Base-by-base conservation (phyloP, 2,888 invertebrate genomes). In the Lobophora halterata region DNA sequence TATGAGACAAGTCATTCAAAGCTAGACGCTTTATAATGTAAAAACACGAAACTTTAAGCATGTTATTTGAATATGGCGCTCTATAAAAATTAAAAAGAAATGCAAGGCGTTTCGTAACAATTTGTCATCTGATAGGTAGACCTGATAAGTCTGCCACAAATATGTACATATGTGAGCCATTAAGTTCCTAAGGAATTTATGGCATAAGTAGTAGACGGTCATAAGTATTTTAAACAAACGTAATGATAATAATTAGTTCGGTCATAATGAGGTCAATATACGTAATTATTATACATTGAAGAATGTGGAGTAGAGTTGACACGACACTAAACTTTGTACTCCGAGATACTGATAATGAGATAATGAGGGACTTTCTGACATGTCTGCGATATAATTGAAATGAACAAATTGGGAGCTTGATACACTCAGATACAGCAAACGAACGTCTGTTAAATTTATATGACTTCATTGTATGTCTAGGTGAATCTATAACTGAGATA, bases 291-390 rank as follows among this genome's bases (percentile, higher is more conserved):
- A 24, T 23, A 26, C n/a, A n/a, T n/a, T n/a, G n/a, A n/a, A 25
- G 30, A 33, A 26, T 18, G 27, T 32, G 26, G 11, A 18, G 27
- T n/a, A 35, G 35, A 35, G 29, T 34, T 34, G 25, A 31, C 21
- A 24, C 18, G 38, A 27, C 13, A 33, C 10, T 3, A 25, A 30
- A 37, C 33, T 43, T 37, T 38, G 37, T 26, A 43, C 37, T 25
- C 33, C 13, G 28, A 11, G 24, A 30, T 17, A 30, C 14, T 13
- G 32, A 37, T 38, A 38, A n/a, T 20, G 24, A 4, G 13, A 17
- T 29, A 20, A 38, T 36, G 20, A 26, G 24, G 10, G 21, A 27
- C 30, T 25, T 18, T 24, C 20, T 42, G 32, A 42, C 36, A n/a
- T n/a, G n/a, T n/a, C 17, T 5, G 17, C n/a, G 17, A 17, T 2